Conservation (phyloP, 2,113 vertebrate species). For the Bucco capensis region DNA sequence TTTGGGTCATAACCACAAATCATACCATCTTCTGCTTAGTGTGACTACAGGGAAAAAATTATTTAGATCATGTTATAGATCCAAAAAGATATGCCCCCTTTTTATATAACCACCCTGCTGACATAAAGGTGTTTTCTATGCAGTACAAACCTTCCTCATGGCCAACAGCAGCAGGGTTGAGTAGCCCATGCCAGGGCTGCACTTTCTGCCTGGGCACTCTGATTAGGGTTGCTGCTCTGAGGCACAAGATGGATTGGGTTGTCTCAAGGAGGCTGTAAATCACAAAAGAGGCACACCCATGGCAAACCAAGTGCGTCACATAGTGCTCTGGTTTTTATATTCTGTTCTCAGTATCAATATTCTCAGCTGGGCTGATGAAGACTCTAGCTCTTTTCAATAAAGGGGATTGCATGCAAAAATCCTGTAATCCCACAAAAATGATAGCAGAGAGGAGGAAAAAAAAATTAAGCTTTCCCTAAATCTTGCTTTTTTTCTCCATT, state of each 20-base stretch:
- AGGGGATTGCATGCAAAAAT: neutral
- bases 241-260: neutral
- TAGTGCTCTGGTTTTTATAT: rapidly evolving
- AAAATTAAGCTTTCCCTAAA: neutral
- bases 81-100: neutral
- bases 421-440: rapidly evolving
- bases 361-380: neutral
- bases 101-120: neutral
- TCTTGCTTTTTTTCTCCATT: neutral
- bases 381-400: neutral
- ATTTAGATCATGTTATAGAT: neutral
- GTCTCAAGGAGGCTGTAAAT: neutral
- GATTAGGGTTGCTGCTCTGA: neutral
- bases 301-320: neutral
- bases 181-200: neutral
- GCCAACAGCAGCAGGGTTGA: neutral
- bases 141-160: rapidly evolving
- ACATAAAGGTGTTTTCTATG: neutral
- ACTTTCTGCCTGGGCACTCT: neutral
- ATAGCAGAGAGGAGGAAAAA: neutral
- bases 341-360: neutral
- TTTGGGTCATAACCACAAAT: neutral
- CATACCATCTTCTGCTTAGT: neutral
- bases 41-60: rapidly evolving
- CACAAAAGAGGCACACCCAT: neutral